A percentile compares a stretch with the other conserved stretches of the same genome.
These are phyloP conservation scores for Busseola fusca DNA, from an alignment of 2,888 invertebrate genomes.

Conservation along the genomic window DNA sequence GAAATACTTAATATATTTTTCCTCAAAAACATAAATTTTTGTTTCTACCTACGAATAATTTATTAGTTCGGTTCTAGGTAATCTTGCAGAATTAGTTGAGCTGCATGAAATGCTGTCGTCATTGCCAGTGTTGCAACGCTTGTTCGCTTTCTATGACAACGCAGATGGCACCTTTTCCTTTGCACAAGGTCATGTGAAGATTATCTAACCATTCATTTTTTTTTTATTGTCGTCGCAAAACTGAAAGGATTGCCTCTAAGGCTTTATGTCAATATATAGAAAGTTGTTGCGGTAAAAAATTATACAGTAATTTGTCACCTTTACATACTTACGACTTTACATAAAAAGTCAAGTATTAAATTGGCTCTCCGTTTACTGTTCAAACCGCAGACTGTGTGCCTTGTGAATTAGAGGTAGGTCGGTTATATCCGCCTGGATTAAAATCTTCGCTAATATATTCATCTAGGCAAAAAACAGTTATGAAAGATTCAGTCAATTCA, in stretches of 20 bases:
- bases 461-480: not conserved
- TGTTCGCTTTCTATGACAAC: constrained; percentile 45
- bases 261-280: constrained; percentile 10
- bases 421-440: constrained; percentile 8
- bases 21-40: constrained; percentile 9
- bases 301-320: not conserved
- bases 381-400: constrained; percentile 23
- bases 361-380: constrained; percentile 7
- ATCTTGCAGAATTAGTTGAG: constrained; percentile 32
- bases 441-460: constrained; percentile 10
- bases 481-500: not conserved
- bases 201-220: constrained; percentile 43
- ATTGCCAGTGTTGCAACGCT: constrained; percentile 33
- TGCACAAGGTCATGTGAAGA: constrained; percentile 46
- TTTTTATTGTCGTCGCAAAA: too few relatives aligned
- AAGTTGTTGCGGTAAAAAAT: not conserved
- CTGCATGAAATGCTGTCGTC: constrained; percentile 32
- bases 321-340: too few relatives aligned
- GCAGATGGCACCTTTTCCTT: constrained; percentile 46
- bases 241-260: constrained; percentile 26
- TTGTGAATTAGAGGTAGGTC: constrained; percentile 7
- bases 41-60: constrained; percentile 17
- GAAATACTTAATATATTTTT: constrained; percentile 14
- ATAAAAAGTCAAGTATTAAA: not conserved
- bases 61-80: constrained; percentile 16